Percentiles rank a stretch among this genome's conserved stretches.
Conservation (phyloP, 2,113 vertebrate genomes). For the Gymnocephalus cernua region DNA sequence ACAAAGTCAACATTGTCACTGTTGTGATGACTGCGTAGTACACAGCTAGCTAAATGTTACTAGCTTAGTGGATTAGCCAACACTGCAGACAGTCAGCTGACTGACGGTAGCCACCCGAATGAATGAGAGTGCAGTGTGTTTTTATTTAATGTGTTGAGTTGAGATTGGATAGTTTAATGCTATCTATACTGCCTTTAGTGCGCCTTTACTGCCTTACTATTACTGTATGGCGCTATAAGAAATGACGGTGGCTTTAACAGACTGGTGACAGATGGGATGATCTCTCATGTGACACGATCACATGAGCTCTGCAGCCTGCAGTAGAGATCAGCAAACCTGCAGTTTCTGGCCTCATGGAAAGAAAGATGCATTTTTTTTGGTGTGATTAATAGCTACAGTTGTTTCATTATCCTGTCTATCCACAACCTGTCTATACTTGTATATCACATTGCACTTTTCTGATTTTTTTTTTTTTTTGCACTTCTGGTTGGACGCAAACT, state of each 20-base stretch:
- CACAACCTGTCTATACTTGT: too few relatives aligned
- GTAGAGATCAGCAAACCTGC: neutral
- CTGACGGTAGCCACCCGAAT: neutral
- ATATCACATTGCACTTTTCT: too few relatives aligned
- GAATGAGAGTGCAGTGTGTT: neutral
- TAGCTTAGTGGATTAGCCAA: conserved; percentile 6
- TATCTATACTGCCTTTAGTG: too few relatives aligned
- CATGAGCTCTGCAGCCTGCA: conserved; percentile 57
- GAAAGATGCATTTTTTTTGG: neutral
- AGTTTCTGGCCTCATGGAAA: neutral
- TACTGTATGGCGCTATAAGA: neutral
- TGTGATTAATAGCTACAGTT: neutral
- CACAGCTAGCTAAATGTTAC: neutral
- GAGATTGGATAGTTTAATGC: neutral
- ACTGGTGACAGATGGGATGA: conserved; percentile 57
- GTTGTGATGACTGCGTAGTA: neutral
- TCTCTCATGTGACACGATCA: conserved; percentile 81
- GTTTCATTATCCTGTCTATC: too few relatives aligned
- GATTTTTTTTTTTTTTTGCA: too few relatives aligned
- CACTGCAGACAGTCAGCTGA: conserved; percentile 43
- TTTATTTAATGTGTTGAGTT: neutral
- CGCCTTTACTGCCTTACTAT: fast-evolving
- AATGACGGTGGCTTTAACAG: neutral
- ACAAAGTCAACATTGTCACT: neutral
- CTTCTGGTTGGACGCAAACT: too few relatives aligned